phyloP scores from a whole-genome alignment of 2,113 vertebrate genomes.

The Eubucco bourcierii region DNA sequence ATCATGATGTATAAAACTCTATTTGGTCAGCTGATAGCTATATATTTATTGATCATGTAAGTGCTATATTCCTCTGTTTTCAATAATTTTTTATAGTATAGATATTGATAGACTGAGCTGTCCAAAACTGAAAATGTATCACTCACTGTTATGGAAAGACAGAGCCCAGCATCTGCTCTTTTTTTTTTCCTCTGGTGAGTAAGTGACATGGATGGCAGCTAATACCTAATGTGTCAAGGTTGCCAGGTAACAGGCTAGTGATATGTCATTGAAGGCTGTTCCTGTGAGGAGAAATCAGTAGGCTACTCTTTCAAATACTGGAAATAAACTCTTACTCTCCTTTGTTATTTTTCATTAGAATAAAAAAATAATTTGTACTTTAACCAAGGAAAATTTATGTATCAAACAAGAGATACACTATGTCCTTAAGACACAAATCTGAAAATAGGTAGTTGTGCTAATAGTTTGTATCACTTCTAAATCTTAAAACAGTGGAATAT shows the following conservation, averaged over 20 bases:
- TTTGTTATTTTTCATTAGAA: neutral
- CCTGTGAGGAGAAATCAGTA: neutral
- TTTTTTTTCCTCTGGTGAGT: neutral
- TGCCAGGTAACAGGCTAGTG: constrained; percentile 37
- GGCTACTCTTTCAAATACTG: neutral
- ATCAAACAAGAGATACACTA: neutral
- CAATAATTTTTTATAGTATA: neutral
- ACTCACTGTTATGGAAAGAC: neutral
- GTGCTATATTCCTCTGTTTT: neutral
- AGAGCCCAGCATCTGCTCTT: neutral
- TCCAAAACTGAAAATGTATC: neutral
- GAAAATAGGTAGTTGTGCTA: neutral
- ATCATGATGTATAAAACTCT: neutral
- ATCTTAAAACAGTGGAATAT: neutral
- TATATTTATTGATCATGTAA: neutral
- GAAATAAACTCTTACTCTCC: neutral
- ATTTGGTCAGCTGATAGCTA: accelerated
- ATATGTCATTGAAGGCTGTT: constrained; percentile 5
- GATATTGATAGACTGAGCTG: neutral
- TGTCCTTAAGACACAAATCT: neutral
- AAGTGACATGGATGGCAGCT: neutral
- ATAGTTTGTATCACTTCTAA: neutral
- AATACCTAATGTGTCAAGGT: constrained; percentile 34
- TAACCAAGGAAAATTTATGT: neutral
- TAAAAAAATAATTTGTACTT: neutral